Conservation (phyloP, 2,888 invertebrate species). For the Pachliopta kotzebuea region DNA sequence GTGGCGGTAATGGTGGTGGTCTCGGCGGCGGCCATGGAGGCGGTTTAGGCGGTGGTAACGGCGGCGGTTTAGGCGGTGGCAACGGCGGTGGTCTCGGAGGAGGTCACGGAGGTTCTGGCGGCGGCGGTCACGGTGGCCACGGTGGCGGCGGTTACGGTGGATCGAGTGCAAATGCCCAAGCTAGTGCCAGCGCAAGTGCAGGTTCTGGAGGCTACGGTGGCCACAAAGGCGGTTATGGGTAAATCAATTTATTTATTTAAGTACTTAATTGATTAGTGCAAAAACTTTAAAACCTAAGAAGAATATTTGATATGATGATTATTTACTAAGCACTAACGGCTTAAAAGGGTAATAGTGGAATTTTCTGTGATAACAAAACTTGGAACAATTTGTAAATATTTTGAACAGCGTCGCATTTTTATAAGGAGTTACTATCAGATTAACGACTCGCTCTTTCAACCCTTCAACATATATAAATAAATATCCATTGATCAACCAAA, state of each 20-base stretch:
- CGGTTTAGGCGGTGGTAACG: slow-evolving; percentile 30
- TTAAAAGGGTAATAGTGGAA: too few relatives aligned
- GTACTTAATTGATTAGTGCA: too few relatives aligned
- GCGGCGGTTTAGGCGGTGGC: slow-evolving; percentile 36
- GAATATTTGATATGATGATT: too few relatives aligned
- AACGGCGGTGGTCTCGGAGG: slow-evolving; percentile 29
- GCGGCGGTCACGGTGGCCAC: slow-evolving; percentile 24
- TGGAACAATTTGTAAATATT: too few relatives aligned
- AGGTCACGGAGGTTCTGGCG: slow-evolving; percentile 31
- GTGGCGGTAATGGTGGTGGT: slow-evolving; percentile 36
- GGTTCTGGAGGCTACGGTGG: slow-evolving; percentile 30
- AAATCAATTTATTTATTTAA: slow-evolving; percentile 5
- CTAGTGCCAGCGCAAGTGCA: slow-evolving; percentile 31
- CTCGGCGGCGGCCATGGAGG: slow-evolving; percentile 41
- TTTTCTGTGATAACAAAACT: too few relatives aligned
- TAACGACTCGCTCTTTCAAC: too few relatives aligned
- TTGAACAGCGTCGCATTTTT: too few relatives aligned
- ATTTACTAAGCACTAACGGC: too few relatives aligned
- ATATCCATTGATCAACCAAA: too few relatives aligned
- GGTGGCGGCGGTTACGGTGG: slow-evolving; percentile 33
- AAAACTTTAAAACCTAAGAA: too few relatives aligned
- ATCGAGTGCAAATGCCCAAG: slow-evolving; percentile 34
- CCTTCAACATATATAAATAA: too few relatives aligned
- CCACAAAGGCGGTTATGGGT: slow-evolving; percentile 31
- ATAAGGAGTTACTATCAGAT: too few relatives aligned